Base-by-base conservation (phyloP, 1,140 invertebrate genomes). In the Hyles vespertilio region DNA sequence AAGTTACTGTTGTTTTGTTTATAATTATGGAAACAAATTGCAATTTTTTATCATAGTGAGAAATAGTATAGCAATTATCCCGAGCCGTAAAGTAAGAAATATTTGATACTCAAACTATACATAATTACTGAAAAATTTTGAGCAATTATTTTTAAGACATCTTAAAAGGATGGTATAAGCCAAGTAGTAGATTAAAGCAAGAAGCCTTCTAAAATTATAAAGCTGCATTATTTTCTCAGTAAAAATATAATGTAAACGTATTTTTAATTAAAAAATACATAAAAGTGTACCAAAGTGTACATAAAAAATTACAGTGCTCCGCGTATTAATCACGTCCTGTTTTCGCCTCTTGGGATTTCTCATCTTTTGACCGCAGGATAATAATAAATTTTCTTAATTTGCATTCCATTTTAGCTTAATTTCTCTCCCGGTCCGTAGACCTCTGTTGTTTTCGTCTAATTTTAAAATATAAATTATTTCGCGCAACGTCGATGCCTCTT, bases 341-440 rank as follows among this genome's bases (percentile, higher is more conserved):
- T 65, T 72, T 71, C 56, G 61, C 62, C 67, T 65, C 67, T 57
- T 51, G 68, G 62, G 65, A 58, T 69, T 69, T 79, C 47, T 44
- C 60, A 57, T 79, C 70, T 81, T 77, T 75, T 77, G 71, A 81
- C 81, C 78, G 71, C 77, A 61, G 74, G 69, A 72, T 81, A 81
- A 83, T 84, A 79, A 84, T 85, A 81, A 83, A 83, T 83, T 81
- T 77, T 62, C 65, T 69, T 81, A 80, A 87, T 87, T 87, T 85
- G 76, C 81, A 81, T 83, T 79, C 77, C 67, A 74, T 77, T 81
- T 74, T 61, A 55, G 61, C 63, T 59, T 63, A 68, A 69, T 70
- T 78, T 78, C 67, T 72, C 67, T 74, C 68, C 74, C 63, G 68
- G 60, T 45, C 65, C 70, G 67, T 75, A 55, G 47, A 63, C 32